Conservation (phyloP, 2,888 invertebrate genomes). For the Trichopria drosophilae region DNA sequence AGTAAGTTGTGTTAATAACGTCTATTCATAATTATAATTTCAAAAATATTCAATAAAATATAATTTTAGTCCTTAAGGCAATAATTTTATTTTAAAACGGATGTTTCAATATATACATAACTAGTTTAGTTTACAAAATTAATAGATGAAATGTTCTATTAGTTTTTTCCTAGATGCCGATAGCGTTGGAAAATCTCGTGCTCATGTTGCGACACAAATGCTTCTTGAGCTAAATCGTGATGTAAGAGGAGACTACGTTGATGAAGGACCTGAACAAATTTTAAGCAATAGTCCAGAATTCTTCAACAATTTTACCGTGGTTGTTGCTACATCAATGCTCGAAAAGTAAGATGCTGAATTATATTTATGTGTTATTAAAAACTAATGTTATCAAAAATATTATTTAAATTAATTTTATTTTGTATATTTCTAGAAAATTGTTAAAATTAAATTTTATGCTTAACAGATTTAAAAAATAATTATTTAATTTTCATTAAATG, state of each 20-base stretch:
- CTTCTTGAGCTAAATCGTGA: constrained; percentile 90
- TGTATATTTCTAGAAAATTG: not conserved
- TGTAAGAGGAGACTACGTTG: constrained; percentile 89
- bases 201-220: constrained; percentile 78
- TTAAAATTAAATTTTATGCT: not conserved
- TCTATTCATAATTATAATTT: not conserved
- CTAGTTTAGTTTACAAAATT: constrained; percentile 6
- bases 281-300: constrained; percentile 84
- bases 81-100: not conserved
- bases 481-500: constrained; percentile 23
- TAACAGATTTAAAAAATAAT: not conserved
- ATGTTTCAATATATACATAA: constrained; percentile 6
- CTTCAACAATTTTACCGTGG: constrained; percentile 84
- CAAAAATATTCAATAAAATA: not conserved
- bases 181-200: constrained; percentile 81
- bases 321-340: constrained; percentile 77
- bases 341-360: constrained; percentile 65
- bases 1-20: too few relatives aligned
- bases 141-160: constrained; percentile 32
- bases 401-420: not conserved
- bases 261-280: constrained; percentile 84
- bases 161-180: constrained; percentile 89
- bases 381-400: constrained; percentile 2
- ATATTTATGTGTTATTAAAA: constrained; percentile 6
- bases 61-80: too few relatives aligned